Conservation (phyloP, 2,888 invertebrate genomes). For the Brachypalpus laphriformis region DNA sequence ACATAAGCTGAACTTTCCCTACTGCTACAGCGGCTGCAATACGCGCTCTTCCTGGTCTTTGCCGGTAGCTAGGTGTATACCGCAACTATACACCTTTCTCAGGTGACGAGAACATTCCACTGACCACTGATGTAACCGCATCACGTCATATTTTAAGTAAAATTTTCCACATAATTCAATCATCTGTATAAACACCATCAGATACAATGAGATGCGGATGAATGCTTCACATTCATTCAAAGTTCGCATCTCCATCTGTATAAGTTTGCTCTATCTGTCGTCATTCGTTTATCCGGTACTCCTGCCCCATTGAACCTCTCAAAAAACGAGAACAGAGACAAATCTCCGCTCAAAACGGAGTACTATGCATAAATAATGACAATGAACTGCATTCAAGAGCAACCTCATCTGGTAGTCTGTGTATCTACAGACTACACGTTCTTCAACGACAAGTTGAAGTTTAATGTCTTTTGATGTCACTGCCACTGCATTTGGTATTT, state of each 20-base stretch:
- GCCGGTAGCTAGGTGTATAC: too few species aligned
- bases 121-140: background rate
- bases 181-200: constrained; percentile 13
- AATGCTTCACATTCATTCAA: background rate
- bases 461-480: constrained; percentile 26
- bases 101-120: background rate
- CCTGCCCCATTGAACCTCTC: background rate
- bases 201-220: background rate
- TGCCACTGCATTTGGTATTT: background rate
- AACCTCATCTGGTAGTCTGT: background rate
- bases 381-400: constrained; percentile 14
- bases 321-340: background rate
- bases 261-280: background rate
- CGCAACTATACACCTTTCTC: too few species aligned
- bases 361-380: too few species aligned
- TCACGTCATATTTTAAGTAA: background rate
- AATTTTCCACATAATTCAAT: constrained; percentile 18
- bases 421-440: background rate
- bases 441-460: constrained; percentile 7
- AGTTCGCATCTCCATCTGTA: background rate
- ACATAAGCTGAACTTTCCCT: too few species aligned
- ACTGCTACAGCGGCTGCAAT: too few species aligned
- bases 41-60: too few species aligned
- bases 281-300: constrained; percentile 16
- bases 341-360: background rate